A percentile compares a stretch with the other conserved stretches of the same genome.
Conservation (phyloP, 2,888 invertebrate genomes). For the Chalcosyrphus nemorum region DNA sequence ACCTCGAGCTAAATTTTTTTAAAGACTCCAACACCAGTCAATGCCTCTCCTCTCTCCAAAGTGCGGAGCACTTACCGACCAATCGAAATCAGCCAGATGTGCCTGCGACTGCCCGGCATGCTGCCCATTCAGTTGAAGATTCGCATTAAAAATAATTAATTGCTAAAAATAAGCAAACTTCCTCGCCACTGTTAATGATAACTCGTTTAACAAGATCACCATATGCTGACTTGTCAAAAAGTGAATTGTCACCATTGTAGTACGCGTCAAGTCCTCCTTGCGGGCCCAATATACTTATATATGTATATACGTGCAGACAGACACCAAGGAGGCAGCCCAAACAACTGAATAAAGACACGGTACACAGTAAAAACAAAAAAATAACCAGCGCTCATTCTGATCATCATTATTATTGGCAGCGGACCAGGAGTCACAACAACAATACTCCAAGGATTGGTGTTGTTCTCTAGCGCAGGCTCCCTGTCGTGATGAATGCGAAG, state of each 20-base stretch:
- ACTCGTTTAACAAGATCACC: slow-evolving; percentile 65
- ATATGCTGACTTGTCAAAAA: slow-evolving; percentile 53
- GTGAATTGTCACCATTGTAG: slow-evolving; percentile 46
- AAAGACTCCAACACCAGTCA: not conserved
- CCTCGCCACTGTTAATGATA: slow-evolving; percentile 60
- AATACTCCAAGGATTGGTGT: slow-evolving; percentile 3
- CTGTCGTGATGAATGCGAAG: slow-evolving; percentile 59
- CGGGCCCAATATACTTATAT: no score
- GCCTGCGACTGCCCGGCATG: not conserved
- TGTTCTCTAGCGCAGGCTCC: slow-evolving; percentile 33
- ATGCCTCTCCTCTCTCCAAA: not conserved
- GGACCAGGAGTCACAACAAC: slow-evolving; percentile 27
- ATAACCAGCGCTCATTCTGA: slow-evolving; percentile 53
- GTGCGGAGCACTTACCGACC: not conserved
- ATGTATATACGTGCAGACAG: slow-evolving; percentile 47
- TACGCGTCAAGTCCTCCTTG: not conserved
- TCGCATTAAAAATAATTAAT: slow-evolving; percentile 66
- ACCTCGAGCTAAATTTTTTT: not conserved
- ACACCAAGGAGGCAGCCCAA: slow-evolving; percentile 65
- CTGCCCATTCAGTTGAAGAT: slow-evolving; percentile 31
- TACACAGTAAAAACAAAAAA: slow-evolving; percentile 29
- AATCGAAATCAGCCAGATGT: slow-evolving; percentile 54
- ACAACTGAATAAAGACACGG: slow-evolving; percentile 55
- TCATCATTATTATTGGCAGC: slow-evolving; percentile 54
- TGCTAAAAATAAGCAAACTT: slow-evolving; percentile 54